phyloP scores from a whole-genome alignment of 2,113 vertebrate genomes.

The Fukomys damarensis region DNA sequence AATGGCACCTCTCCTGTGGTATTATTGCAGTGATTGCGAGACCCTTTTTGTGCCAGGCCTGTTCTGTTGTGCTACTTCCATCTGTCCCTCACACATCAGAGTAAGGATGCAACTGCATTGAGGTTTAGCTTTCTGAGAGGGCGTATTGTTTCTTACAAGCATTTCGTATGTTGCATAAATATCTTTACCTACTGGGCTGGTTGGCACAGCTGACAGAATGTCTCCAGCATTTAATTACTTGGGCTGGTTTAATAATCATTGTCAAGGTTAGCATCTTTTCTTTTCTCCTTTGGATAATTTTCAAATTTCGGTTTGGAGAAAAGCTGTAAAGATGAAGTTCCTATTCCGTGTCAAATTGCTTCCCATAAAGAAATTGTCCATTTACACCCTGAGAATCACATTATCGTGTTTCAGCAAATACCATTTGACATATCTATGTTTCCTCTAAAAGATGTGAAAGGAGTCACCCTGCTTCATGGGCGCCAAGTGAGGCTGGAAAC shows the following conservation, averaged over 20 bases:
- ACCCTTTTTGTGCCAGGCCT: neutral
- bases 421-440: neutral
- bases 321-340: neutral
- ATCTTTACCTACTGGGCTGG: neutral
- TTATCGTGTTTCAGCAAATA: neutral
- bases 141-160: neutral
- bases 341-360: neutral
- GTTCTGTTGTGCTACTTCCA: neutral
- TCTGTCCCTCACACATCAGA: neutral
- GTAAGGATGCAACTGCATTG: neutral
- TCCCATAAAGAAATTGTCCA: neutral
- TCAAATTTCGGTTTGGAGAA: neutral
- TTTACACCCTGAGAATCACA: neutral
- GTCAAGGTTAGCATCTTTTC: neutral
- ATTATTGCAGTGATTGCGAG: neutral
- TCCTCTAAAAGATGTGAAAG: neutral
- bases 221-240: neutral
- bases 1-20: neutral
- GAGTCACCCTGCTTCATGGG: neutral
- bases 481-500: neutral
- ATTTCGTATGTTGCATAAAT: neutral
- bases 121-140: neutral
- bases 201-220: neutral
- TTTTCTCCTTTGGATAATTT: neutral
- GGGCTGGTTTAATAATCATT: neutral